Percentiles rank a stretch among this genome's conserved stretches.
Evolutionary conservation across 2,797 vertebrate species (phyloP).

Genomic region (Pteropus rufus): DNA sequence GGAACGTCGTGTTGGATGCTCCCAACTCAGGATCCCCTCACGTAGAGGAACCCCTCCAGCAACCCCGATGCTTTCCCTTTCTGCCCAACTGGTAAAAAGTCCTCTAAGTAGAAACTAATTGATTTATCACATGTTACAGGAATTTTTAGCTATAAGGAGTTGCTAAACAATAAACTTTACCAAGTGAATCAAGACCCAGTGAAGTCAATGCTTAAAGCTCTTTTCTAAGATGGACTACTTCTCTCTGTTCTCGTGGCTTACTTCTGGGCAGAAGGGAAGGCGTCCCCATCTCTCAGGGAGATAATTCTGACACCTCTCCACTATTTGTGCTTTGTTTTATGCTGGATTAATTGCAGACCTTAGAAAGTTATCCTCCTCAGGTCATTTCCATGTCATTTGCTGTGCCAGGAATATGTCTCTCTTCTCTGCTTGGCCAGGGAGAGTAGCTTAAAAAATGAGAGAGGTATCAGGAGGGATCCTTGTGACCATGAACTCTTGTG

Average conservation of each 20-base stretch:
- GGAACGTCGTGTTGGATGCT: neutral
- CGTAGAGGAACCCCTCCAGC: neutral
- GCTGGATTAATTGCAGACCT: neutral
- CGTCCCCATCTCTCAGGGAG: neutral
- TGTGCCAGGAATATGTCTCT: neutral
- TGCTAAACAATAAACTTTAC: neutral
- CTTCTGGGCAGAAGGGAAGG: neutral
- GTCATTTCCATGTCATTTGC: neutral
- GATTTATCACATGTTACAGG: neutral
- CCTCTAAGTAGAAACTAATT: neutral
- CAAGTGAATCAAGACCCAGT: neutral
- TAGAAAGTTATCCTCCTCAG: neutral
- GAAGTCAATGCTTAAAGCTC: neutral
- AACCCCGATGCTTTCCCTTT: neutral
- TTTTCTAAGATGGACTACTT: neutral
- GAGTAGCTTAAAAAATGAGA: neutral
- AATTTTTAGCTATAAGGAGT: constrained; percentile 3
- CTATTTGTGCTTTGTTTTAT: neutral
- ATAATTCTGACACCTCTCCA: neutral
- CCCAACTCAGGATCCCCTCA: neutral
- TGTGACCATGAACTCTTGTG: neutral
- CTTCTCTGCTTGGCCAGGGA: neutral
- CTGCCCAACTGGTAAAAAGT: neutral
- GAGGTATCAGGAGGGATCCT: neutral
- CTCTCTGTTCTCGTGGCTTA: neutral